A percentile compares a stretch with the other conserved stretches of the same genome.
phyloP scores from a whole-genome alignment of 2,888 invertebrate species.

The Cryptophagus acutangulus region DNA sequence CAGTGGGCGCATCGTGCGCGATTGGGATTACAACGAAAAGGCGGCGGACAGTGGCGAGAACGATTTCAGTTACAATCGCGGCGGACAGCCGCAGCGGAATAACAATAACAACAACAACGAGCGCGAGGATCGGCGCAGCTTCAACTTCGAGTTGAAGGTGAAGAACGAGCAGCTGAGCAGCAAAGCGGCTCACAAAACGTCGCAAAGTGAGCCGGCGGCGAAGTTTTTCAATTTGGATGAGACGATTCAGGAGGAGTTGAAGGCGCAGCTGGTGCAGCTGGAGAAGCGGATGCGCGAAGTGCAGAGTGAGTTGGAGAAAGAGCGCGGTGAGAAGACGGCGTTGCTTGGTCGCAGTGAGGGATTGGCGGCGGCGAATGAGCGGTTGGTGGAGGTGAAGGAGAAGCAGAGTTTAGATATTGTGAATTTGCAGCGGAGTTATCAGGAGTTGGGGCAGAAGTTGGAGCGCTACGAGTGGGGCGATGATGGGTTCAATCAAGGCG shows the following conservation, averaged over 20 bases:
- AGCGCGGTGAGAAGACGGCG: constrained; percentile 62
- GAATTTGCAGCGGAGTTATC: constrained; percentile 65
- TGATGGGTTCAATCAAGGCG: constrained; percentile 29
- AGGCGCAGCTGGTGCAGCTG: constrained; percentile 59
- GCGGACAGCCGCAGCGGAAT: constrained; percentile 26
- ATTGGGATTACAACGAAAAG: constrained; percentile 35
- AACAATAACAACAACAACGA: too few relatives aligned
- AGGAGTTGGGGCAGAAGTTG: constrained; percentile 64
- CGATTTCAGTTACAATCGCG: constrained; percentile 30
- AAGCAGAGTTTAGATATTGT: constrained; percentile 72
- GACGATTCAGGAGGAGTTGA: constrained; percentile 78
- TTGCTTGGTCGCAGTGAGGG: constrained; percentile 68
- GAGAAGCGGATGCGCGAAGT: constrained; percentile 63
- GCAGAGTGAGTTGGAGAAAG: constrained; percentile 55
- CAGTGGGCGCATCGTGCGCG: constrained; percentile 73
- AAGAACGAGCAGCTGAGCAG: constrained; percentile 56
- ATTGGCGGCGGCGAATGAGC: constrained; percentile 69
- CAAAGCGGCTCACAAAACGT: too few relatives aligned
- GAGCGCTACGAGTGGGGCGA: constrained; percentile 53
- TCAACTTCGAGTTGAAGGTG: constrained; percentile 72
- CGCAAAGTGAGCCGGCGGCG: constrained; percentile 34
- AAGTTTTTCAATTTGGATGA: constrained; percentile 63
- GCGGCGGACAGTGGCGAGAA: constrained; percentile 26
- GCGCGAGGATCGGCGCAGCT: constrained; percentile 39
- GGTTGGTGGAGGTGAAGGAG: constrained; percentile 75